These are phyloP conservation scores for Trichosurus vulpecula DNA, from an alignment of 2,797 vertebrate genomes.

Conservation along the genomic window DNA sequence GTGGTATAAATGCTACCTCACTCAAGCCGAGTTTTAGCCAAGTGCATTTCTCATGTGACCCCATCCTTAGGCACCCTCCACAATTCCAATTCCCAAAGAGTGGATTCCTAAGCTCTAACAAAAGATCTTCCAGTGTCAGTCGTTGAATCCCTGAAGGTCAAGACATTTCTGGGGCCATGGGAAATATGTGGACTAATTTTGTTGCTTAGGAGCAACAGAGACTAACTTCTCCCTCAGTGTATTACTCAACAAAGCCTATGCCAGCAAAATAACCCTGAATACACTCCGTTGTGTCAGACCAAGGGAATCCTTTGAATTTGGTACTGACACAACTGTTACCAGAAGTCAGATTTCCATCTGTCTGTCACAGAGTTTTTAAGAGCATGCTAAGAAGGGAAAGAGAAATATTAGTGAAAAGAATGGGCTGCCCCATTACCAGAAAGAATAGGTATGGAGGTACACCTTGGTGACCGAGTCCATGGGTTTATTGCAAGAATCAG, in stretches of 20 bases:
- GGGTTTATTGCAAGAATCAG: neutral
- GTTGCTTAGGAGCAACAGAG: neutral
- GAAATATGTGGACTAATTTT: neutral
- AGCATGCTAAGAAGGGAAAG: neutral
- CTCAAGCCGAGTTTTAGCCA: neutral
- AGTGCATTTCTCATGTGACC: neutral
- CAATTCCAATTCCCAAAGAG: neutral
- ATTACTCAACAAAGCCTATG: neutral
- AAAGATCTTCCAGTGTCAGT: neutral
- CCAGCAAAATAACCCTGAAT: neutral
- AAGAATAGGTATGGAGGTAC: neutral
- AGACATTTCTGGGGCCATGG: conserved; percentile 1
- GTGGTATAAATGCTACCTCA: neutral
- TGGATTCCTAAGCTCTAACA: neutral
- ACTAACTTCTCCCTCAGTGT: neutral
- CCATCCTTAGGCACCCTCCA: neutral
- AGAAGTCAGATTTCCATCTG: neutral
- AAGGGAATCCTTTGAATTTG: neutral
- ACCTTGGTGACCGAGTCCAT: neutral
- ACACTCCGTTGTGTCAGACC: neutral
- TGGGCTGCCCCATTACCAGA: neutral
- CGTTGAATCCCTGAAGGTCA: neutral
- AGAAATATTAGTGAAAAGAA: neutral
- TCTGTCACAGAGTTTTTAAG: neutral
- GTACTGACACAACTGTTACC: neutral